Evolutionary conservation across 2,797 vertebrate genomes (phyloP), one percentile per base, ranked within the genome.

Genomic region (Sparus aurata): DNA sequence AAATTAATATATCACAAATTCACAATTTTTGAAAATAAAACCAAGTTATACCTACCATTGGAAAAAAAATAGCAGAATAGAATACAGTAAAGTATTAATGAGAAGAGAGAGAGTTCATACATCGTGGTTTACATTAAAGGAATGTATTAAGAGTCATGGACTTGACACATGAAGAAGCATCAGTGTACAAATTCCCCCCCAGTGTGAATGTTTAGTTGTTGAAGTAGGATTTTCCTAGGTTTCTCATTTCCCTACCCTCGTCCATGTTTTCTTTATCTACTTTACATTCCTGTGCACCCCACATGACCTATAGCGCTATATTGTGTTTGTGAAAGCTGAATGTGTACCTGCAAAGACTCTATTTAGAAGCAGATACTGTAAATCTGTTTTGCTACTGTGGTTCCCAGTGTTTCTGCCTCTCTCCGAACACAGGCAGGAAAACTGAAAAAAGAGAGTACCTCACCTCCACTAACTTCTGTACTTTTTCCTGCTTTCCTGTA

Each of bases 211-310:
- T 78, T 20, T 50, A 43, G 49, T 49, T 1, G 43, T 76, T 69
- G 34, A 49, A 46, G 57, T 83, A 79, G 65, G 69, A 80, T 69
- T 61, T 80, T 20, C 64, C 62, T 63, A 62, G 64, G 55, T 46
- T 46, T 46, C 65, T 22, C 47, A 76, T 47, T 69, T 69, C 77
- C 65, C 30, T 73, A 15, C 45, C 46, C 74, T 60, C 34, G 68
- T 12, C 65, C 90, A 91, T 90, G 76, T 91, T 94, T 93, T 93
- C 93, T 96, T 93, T 94, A 94, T 95, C 79, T 92, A 88, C 85
- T 93, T 90, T 93, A 96, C 95, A 96, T 97, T 97, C 95, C 95
- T 91, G 75, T 94, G 90, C 90, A 92, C 93, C 85, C 92, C 82
- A 81, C 83, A 89, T 74, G 73, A 90, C 90, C 84, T 86, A 73